Evolutionary conservation across 2,797 vertebrate genomes (phyloP), one percentile per base, ranked within the genome.

Genomic region (Halcyon badia): DNA sequence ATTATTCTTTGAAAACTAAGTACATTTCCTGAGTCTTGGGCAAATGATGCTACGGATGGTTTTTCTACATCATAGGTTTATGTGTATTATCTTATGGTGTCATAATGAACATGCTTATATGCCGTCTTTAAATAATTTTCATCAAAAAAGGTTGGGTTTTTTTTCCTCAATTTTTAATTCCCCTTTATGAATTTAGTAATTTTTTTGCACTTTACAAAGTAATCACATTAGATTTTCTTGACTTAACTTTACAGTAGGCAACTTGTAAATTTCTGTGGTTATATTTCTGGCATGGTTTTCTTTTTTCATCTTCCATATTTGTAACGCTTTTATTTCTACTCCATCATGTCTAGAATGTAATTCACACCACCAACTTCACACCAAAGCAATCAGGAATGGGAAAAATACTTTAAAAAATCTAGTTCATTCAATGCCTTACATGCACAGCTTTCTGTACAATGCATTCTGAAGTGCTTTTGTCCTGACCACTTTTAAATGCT

Each of bases 401-500:
- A n/a, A 88, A 87, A 89, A 65, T 9, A 46, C 58, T 87, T 87
- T 2, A 86, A 70, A 73, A 91, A 76, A 87, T 65, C 28, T 80
- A 54, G 18, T 17, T 30, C 60, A 20, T 75, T 91, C 66, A 80
- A 5, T 17, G 7, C 35, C 58, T 72, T 70, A 26, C 48, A 28
- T 54, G 24, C 21, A 49, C 37, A 76, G 35, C 6, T 64, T 91
- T 76, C 69, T 42, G 11, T 78, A 68, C 56, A 76, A 69, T 48
- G 26, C 33, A 61, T 71, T 93, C 56, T 71, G 60, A 88, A 84
- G 56, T 42, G 33, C 71, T 90, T 90, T 90, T 94, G 31, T 87
- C 61, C 39, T 81, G 48, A 90, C 11, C 83, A 77, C 11, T 96
- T 87, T 72, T 69, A 83, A 92, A 82, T 28, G 46, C 37, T 91